Conservation (phyloP, 2,797 vertebrate genomes). For the Apodemus agrarius region DNA sequence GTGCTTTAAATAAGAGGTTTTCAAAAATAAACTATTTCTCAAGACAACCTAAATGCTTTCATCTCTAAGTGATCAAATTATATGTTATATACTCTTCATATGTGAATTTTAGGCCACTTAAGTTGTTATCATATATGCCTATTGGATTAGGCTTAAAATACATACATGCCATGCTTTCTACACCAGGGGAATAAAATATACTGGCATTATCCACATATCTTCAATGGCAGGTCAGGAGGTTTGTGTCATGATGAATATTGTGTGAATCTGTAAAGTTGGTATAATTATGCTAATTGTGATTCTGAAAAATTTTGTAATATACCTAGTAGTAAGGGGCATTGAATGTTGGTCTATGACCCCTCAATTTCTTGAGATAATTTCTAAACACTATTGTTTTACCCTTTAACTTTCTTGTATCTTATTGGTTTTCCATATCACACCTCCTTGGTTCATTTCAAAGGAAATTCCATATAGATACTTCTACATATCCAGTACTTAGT, state of each 20-base stretch:
- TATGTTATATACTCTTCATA: background rate
- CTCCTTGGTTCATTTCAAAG: background rate
- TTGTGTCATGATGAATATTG: background rate
- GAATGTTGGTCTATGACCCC: background rate
- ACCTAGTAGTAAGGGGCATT: background rate
- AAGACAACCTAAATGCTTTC: background rate
- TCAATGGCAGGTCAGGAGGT: background rate
- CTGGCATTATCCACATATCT: background rate
- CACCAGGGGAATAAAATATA: background rate
- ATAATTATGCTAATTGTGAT: background rate
- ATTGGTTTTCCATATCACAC: background rate
- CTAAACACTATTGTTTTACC: background rate
- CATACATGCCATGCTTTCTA: background rate
- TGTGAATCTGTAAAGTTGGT: background rate
- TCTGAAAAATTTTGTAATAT: background rate
- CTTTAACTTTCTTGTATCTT: background rate
- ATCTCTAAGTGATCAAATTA: background rate
- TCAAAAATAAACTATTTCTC: constrained; percentile 1
- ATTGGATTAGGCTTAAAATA: background rate
- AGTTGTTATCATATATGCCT: background rate
- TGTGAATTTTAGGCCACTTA: background rate
- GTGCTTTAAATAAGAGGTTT: constrained; percentile 26
- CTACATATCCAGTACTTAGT: background rate
- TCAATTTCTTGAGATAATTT: background rate
- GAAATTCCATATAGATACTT: background rate